Percentiles rank a stretch among this genome's conserved stretches.
phyloP scores from a whole-genome alignment of 1,140 invertebrate genomes.

The Hyles vespertilio region DNA sequence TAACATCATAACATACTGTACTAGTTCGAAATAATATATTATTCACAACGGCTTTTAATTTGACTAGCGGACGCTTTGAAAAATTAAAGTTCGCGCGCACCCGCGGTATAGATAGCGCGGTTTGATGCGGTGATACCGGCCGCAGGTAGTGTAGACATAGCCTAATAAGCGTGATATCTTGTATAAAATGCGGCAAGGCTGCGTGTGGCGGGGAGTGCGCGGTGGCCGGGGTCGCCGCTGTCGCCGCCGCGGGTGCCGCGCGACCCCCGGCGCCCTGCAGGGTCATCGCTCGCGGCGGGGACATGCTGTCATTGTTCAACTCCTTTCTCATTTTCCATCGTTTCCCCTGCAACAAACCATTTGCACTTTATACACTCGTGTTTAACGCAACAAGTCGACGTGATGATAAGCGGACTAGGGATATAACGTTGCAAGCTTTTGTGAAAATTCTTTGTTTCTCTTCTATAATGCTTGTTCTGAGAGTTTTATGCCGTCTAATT shows the following conservation, averaged over 20 bases:
- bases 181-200: conserved; percentile 46
- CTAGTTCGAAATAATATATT: conserved; percentile 63
- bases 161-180: conserved; percentile 66
- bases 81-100: conserved; percentile 59
- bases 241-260: conserved; percentile 41
- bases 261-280: conserved; percentile 47
- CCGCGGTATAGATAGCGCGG: conserved; percentile 35
- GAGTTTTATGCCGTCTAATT: no score
- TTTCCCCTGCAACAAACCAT: conserved; percentile 60
- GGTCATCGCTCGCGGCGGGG: conserved; percentile 65
- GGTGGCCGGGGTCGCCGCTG: conserved; percentile 22
- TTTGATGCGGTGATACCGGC: conserved; percentile 46
- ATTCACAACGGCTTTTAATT: conserved; percentile 63
- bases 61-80: conserved; percentile 71
- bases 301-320: conserved; percentile 68
- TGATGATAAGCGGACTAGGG: neutral
- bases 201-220: conserved; percentile 31
- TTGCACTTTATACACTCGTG: neutral
- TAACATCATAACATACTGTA: conserved; percentile 53
- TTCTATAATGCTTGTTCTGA: no score
- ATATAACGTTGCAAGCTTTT: no score
- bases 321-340: conserved; percentile 68
- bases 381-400: neutral
- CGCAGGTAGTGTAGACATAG: conserved; percentile 59
- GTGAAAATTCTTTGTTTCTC: no score